phyloP scores from a whole-genome alignment of 2,888 invertebrate genomes.

The Merodon equestris region DNA sequence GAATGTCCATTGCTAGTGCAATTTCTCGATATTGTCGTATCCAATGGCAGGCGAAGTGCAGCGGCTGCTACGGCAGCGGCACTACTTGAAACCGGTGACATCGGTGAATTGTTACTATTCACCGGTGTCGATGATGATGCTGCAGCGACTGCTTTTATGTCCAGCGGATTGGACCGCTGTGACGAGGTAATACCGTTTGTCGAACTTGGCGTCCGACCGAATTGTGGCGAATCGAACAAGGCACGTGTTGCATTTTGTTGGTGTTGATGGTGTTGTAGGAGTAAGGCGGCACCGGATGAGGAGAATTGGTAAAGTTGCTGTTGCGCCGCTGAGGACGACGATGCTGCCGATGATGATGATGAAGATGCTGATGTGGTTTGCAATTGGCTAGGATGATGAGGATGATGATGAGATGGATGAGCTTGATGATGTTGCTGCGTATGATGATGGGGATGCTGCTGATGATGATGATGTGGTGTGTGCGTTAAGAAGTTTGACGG shows the following conservation, averaged over 20 bases:
- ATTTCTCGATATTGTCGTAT: slow-evolving; percentile 71
- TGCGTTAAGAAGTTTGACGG: slow-evolving; percentile 56
- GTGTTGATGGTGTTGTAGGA: slow-evolving; percentile 60
- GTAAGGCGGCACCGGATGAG: slow-evolving; percentile 52
- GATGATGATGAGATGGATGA: slow-evolving; percentile 41
- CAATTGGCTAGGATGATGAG: slow-evolving; percentile 32
- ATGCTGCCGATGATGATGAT: slow-evolving; percentile 24
- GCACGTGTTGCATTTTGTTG: slow-evolving; percentile 67
- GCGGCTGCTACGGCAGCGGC: slow-evolving; percentile 70
- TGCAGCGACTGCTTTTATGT: slow-evolving; percentile 57
- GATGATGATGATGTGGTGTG: slow-evolving; percentile 38
- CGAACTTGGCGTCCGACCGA: slow-evolving; percentile 61
- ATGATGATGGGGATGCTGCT: slow-evolving; percentile 47
- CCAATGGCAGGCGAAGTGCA: slow-evolving; percentile 70
- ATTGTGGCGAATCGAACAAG: slow-evolving; percentile 70
- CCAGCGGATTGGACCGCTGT: slow-evolving; percentile 52
- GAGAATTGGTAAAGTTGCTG: slow-evolving; percentile 52
- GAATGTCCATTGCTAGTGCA: slow-evolving; percentile 59
- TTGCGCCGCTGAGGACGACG: slow-evolving; percentile 38
- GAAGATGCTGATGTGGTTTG: slow-evolving; percentile 49
- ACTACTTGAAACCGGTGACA: slow-evolving; percentile 70
- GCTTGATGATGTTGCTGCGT: slow-evolving; percentile 20
- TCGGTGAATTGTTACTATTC: slow-evolving; percentile 47
- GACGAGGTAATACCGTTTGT: slow-evolving; percentile 69
- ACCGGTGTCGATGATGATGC: slow-evolving; percentile 56